A percentile compares a stretch with the other conserved stretches of the same genome.
phyloP scores from a whole-genome alignment of 1,140 invertebrate genomes.

The Colletes gigas region DNA sequence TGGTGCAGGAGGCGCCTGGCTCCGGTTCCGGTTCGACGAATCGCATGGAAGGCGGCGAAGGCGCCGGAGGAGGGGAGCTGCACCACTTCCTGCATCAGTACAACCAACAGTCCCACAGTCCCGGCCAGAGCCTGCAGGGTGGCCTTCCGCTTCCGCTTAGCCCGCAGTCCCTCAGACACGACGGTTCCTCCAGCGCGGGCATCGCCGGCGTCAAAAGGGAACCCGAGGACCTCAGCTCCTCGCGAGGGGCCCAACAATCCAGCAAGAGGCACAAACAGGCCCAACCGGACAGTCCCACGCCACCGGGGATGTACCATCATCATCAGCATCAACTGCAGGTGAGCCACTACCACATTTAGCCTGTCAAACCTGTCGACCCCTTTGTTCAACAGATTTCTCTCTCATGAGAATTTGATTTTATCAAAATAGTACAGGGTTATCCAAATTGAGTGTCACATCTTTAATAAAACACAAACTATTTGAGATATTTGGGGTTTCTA shows the following conservation, averaged over 20 bases:
- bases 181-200: conserved; percentile 74
- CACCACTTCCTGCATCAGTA: conserved; percentile 84
- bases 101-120: conserved; percentile 83
- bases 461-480: too few relatives aligned
- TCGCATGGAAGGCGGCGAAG: conserved; percentile 82
- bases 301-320: conserved; percentile 83
- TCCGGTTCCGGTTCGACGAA: conserved; percentile 79
- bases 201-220: conserved; percentile 84
- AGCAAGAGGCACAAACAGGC: conserved; percentile 78
- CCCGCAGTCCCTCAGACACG: conserved; percentile 77
- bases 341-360: conserved; percentile 31
- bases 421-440: too few relatives aligned
- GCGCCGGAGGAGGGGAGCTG: conserved; percentile 81
- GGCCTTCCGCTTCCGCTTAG: conserved; percentile 78
- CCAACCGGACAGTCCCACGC: conserved; percentile 81
- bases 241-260: conserved; percentile 81
- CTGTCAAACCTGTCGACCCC: too few relatives aligned
- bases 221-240: conserved; percentile 85
- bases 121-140: conserved; percentile 75
- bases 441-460: too few relatives aligned
- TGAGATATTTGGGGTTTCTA: too few relatives aligned
- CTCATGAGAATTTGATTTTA: too few relatives aligned
- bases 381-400: too few relatives aligned
- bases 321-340: conserved; percentile 80
- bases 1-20: conserved; percentile 77